Conservation (phyloP, 2,888 invertebrate genomes). For the Spilosoma lubricipeda region DNA sequence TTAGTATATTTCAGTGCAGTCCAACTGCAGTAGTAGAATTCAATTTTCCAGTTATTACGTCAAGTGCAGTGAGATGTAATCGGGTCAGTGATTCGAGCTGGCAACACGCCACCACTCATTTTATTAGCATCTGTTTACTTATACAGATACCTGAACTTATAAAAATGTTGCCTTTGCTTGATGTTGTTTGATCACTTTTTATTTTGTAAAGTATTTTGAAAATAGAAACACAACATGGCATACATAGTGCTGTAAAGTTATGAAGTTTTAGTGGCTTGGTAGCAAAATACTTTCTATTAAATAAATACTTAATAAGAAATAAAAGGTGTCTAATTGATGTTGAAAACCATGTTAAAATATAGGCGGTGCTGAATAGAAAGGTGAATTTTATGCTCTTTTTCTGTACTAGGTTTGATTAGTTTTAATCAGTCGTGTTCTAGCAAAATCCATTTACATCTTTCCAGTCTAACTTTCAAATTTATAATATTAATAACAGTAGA, state of each 20-base stretch:
- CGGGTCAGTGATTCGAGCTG: slow-evolving; percentile 63
- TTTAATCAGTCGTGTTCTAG: too few relatives aligned
- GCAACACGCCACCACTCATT: slow-evolving; percentile 59
- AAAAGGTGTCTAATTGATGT: too few relatives aligned
- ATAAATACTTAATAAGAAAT: background rate
- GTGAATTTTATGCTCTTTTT: background rate
- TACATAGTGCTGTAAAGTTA: background rate
- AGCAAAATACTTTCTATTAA: background rate
- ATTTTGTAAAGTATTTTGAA: background rate
- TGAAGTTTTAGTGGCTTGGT: background rate
- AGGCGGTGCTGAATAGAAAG: too few relatives aligned
- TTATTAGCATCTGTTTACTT: slow-evolving; percentile 34
- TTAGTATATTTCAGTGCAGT: slow-evolving; percentile 3
- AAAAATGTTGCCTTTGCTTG: background rate
- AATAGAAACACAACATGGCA: background rate
- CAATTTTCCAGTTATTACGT: slow-evolving; percentile 53
- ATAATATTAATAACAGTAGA: too few relatives aligned
- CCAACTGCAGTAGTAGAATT: slow-evolving; percentile 40
- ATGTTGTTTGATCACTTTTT: background rate
- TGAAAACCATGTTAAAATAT: too few relatives aligned
- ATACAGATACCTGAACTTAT: slow-evolving; percentile 1
- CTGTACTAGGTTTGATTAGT: background rate
- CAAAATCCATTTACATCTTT: too few relatives aligned
- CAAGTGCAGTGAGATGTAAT: slow-evolving; percentile 51
- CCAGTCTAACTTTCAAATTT: too few relatives aligned